These are phyloP conservation scores for Elachura formosa DNA, from an alignment of 2,113 vertebrate species.

Conservation along the genomic window DNA sequence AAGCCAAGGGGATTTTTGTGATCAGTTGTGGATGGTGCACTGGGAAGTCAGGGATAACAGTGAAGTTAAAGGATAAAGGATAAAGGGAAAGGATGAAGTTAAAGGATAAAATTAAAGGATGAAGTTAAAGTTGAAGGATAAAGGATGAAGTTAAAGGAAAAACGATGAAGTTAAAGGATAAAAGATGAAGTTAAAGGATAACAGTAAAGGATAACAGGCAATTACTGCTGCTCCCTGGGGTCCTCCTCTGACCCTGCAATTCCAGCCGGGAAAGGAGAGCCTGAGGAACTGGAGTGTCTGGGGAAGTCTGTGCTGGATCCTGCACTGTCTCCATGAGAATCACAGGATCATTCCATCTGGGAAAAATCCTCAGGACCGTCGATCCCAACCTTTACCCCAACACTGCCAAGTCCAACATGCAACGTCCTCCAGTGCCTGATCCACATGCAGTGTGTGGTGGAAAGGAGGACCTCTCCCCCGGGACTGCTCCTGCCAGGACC, in stretches of 20 bases:
- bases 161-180: not conserved
- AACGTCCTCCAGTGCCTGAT: rapidly evolving
- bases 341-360: rapidly evolving
- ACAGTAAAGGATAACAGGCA: not conserved
- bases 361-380: not conserved
- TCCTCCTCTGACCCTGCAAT: not conserved
- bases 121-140: not conserved
- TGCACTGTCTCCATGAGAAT: not conserved
- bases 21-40: not conserved
- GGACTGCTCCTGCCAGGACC: not conserved
- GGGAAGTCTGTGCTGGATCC: not conserved
- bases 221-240: rapidly evolving
- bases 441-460: rapidly evolving
- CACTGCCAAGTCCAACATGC: not conserved
- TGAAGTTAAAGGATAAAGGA: not conserved
- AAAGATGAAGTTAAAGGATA: not conserved
- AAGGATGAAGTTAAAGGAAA: not conserved
- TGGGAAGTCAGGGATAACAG: not conserved
- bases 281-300: not conserved
- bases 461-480: not conserved
- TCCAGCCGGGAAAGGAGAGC: not conserved
- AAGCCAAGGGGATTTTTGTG: not conserved
- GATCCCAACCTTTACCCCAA: not conserved
- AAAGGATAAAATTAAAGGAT: not conserved
- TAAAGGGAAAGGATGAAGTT: not conserved